A percentile compares a stretch with the other conserved stretches of the same genome.
Conservation (phyloP, 1,140 invertebrate species). For the Homarus americanus region DNA sequence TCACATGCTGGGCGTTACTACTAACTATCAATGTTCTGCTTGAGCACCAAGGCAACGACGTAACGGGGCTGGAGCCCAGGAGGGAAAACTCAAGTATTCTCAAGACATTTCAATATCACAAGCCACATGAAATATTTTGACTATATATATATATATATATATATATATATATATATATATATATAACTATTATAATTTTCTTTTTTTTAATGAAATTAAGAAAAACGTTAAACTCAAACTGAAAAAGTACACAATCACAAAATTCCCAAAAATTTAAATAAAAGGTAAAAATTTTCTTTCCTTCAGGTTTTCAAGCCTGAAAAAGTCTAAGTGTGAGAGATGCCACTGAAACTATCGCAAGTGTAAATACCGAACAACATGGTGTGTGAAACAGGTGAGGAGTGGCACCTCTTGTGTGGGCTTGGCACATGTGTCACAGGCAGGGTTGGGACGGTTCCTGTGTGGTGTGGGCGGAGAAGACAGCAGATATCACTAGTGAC, state of each 20-base stretch:
- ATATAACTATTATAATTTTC: no score
- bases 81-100: neutral
- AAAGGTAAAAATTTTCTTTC: neutral
- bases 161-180: no score
- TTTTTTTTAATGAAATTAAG: no score
- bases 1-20: neutral
- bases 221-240: neutral
- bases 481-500: neutral
- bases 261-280: no score
- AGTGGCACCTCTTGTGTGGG: conserved; percentile 21
- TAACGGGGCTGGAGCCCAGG: neutral
- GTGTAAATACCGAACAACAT: neutral
- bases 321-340: neutral
- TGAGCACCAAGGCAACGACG: neutral
- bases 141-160: no score
- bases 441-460: conserved; percentile 37
- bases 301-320: conserved; percentile 4
- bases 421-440: conserved; percentile 46
- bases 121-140: no score
- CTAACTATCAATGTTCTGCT: neutral
- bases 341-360: neutral
- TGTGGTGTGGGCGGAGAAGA: neutral
- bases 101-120: no score
- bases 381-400: neutral
- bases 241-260: neutral